Evolutionary conservation across 2,888 invertebrate species (phyloP), one percentile per base, ranked within the genome.

Genomic region (Apamea crenata): DNA sequence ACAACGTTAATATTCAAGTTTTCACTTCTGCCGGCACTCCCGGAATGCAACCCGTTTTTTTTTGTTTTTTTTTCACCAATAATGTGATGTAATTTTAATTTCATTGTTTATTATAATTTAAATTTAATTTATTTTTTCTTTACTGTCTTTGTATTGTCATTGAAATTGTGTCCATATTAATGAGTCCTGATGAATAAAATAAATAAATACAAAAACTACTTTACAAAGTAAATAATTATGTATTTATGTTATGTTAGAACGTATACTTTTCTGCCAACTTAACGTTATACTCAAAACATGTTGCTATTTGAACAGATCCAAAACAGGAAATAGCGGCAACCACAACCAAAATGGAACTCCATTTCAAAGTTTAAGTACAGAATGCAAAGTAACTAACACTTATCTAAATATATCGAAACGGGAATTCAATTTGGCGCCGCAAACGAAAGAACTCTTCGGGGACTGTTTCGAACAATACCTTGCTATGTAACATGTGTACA

Each of bases 381-480:
- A 81, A 84, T 78, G 76, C 73, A 84, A 83, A 88, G 81, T 87
- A 86, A 88, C 81, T 82, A 81, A 89, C 88, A 87, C 88, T 92
- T 90, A 90, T 87, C 89, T 89, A 87, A 89, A 90, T 87, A 90
- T 90, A 85, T 88, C 84, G 87, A 88, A 85, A 87, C 86, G 87
- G 89, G 87, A 91, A 93, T 91, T 92, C 89, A 91, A 90, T 93
- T 91, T 85, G 88, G 88, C 81, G 84, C 86, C 85, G 87, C 87
- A 86, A 83, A 77, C 84, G 85, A 80, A 87, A 88, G 85, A 86
- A 85, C 87, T 88, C 90, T 86, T 89, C 81, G 78, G 87, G 90
- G 91, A 90, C 79, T 71, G 68, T 85, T 72, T 71, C 80, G 80
- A 86, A 86, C 83, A 85, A 85, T 81, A 86, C 86, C 77, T 77